Percentiles rank a stretch among this genome's conserved stretches.
These are phyloP conservation scores for Napeogenes inachia DNA, from an alignment of 2,888 invertebrate genomes.

Conservation along the genomic window DNA sequence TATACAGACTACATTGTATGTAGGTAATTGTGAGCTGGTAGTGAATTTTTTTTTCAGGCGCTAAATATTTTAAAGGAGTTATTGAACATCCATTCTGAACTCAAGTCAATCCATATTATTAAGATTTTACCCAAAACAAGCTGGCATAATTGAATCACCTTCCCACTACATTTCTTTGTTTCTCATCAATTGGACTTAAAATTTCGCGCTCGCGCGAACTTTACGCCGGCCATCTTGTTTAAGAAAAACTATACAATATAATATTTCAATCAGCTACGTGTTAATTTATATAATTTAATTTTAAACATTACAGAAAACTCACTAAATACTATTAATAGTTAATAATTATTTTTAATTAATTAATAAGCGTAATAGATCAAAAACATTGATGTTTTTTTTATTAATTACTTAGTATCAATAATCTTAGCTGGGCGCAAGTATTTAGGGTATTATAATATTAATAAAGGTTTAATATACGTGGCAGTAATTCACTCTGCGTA, in stretches of 20 bases:
- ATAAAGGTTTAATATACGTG: constrained; percentile 14
- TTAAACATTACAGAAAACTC: constrained; percentile 64
- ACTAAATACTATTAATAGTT: constrained; percentile 63
- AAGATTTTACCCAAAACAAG: not conserved
- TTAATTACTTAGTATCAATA: constrained; percentile 34
- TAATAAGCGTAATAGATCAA: constrained; percentile 78
- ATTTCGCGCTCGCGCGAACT: not conserved
- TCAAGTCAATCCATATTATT: not conserved
- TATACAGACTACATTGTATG: not conserved
- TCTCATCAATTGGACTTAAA: too few species aligned
- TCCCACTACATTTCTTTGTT: too few species aligned
- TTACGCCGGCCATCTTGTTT: not conserved
- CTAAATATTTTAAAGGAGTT: constrained; percentile 1
- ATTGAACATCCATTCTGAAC: not conserved
- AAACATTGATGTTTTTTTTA: constrained; percentile 70
- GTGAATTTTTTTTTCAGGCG: not conserved
- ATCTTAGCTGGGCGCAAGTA: constrained; percentile 24
- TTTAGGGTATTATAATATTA: constrained; percentile 23
- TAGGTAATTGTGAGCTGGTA: constrained; percentile 3
- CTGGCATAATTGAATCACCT: not conserved
- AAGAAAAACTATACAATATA: not conserved
- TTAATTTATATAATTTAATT: constrained; percentile 14
- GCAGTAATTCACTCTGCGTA: constrained; percentile 22
- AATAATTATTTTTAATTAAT: constrained; percentile 50
- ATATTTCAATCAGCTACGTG: constrained; percentile 1